Evolutionary conservation across 2,888 invertebrate species (phyloP), one percentile per base, ranked within the genome.

Genomic region (Chydorus sphaericus): DNA sequence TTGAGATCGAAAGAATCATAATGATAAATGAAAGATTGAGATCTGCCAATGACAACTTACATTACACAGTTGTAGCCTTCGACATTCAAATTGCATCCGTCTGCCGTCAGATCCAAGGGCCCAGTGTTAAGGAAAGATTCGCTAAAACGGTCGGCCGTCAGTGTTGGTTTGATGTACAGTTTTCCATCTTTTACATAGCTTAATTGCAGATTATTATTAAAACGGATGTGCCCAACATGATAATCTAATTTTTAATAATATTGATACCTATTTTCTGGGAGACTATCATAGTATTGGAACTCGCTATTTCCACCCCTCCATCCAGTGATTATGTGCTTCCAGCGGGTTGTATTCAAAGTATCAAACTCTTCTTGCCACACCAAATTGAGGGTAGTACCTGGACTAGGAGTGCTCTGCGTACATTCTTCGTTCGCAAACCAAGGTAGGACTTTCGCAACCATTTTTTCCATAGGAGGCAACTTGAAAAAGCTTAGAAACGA

Each of bases 141-240:
- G 16, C 50, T 54, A 52, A 60, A 60, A 55, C 59, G 56, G 31
- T 68, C 67, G 1, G 60, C 57, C 4, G 59, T 60, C 26, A 63
- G 20, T 7, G 60, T 55, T 50, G 70, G 70, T 61, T 66, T 68
- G 29, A 70, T 65, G 62, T 63, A 66, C 14, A 70, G 64, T 5
- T 63, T 62, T 6, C 68, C 67, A 60, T 70, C 66, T 26, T 62
- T 60, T 14, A 66, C 65, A 58, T 66, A 70, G 57, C 67, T 67
- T 7, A 23, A 52, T 14, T 26, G 7, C 18, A n/a, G n/a, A n/a
- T n/a, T n/a, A n/a, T n/a, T n/a, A n/a, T 8, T 14, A 37, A 1
- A 38, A 11, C 8, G 30, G 5, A 4, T n/a, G 14, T 16, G 6
- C n/a, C 20, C 3, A 5, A 37, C 2, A 11, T 26, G 8, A 20